A percentile compares a stretch with the other conserved stretches of the same genome.
Conservation (phyloP, 1,140 invertebrate genomes). For the Lordiphosa clarofinis region DNA sequence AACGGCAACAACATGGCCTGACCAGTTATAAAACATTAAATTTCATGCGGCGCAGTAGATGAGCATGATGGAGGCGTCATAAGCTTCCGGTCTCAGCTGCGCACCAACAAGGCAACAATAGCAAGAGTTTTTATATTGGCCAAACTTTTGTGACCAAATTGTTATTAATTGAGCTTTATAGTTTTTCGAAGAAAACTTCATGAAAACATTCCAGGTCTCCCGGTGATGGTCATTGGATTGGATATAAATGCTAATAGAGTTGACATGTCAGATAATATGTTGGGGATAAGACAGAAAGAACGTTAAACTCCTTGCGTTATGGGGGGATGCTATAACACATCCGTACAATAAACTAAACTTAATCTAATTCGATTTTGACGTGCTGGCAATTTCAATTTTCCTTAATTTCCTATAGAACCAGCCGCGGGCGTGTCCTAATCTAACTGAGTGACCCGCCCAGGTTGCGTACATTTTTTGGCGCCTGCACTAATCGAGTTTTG, state of each 20-base stretch:
- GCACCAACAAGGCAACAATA: no score
- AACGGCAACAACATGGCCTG: conserved; percentile 23
- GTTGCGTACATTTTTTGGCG: conserved; percentile 31
- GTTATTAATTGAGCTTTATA: conserved; percentile 76
- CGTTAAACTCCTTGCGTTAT: not conserved
- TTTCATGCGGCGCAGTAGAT: conserved; percentile 27
- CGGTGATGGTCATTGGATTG: conserved; percentile 8
- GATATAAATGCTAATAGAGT: conserved; percentile 46
- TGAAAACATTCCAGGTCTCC: conserved; percentile 31
- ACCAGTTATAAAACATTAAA: conserved; percentile 51
- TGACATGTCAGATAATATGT: conserved; percentile 8
- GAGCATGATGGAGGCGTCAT: not conserved
- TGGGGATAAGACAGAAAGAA: no score
- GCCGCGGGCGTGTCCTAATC: conserved; percentile 29
- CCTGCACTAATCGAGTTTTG: conserved; percentile 42
- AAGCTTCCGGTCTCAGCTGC: conserved; percentile 32
- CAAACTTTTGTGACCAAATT: conserved; percentile 63
- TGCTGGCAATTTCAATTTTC: conserved; percentile 46
- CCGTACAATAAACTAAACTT: conserved; percentile 20
- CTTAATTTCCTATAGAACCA: conserved; percentile 15
- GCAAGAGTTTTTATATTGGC: conserved; percentile 35
- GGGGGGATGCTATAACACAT: not conserved
- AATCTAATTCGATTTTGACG: conserved; percentile 45
- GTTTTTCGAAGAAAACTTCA: conserved; percentile 63
- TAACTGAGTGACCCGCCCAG: conserved; percentile 19